Percentiles rank a stretch among this genome's conserved stretches.
These are phyloP conservation scores for Bovichtus diacanthus DNA, from an alignment of 2,797 vertebrate genomes.

Conservation along the genomic window DNA sequence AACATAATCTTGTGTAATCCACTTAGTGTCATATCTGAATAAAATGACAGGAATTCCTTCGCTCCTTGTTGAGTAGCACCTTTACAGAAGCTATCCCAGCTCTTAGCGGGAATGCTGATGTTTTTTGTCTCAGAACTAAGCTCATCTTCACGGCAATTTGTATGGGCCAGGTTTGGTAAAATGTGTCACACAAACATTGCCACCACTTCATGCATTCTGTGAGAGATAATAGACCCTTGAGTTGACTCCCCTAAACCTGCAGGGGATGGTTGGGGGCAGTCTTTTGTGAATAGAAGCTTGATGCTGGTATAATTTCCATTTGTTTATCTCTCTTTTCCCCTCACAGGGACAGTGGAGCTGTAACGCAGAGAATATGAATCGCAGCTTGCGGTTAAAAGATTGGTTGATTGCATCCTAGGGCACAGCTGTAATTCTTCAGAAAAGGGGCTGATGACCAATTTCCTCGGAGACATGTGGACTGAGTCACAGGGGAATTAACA, in stretches of 20 bases:
- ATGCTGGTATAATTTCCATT: slow-evolving; percentile 62
- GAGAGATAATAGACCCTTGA: slow-evolving; percentile 59
- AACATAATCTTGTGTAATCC: slow-evolving; percentile 86
- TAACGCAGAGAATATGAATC: slow-evolving; percentile 66
- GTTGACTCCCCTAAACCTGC: slow-evolving; percentile 52
- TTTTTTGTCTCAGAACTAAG: slow-evolving; percentile 68
- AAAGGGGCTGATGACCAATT: slow-evolving; percentile 63
- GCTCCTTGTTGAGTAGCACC: slow-evolving; percentile 62
- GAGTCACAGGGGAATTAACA: slow-evolving; percentile 58
- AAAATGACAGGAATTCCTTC: slow-evolving; percentile 76
- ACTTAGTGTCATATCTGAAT: slow-evolving; percentile 83
- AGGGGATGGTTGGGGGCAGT: slow-evolving; percentile 34
- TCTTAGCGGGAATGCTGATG: slow-evolving; percentile 51
- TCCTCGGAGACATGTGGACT: slow-evolving; percentile 27
- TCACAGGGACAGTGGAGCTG: slow-evolving; percentile 48
- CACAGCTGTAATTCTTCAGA: slow-evolving; percentile 51
- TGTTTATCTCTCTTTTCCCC: slow-evolving; percentile 39
- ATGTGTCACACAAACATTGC: slow-evolving; percentile 62
- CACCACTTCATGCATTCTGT: slow-evolving; percentile 50
- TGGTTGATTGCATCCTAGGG: slow-evolving; percentile 62
- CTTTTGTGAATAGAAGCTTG: slow-evolving; percentile 58
- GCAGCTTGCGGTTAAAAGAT: slow-evolving; percentile 64
- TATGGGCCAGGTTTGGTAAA: slow-evolving; percentile 58
- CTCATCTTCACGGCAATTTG: slow-evolving; percentile 64
- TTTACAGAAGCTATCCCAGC: slow-evolving; percentile 51